Conservation (phyloP, 2,888 invertebrate genomes). For the Polia nebulosa region DNA sequence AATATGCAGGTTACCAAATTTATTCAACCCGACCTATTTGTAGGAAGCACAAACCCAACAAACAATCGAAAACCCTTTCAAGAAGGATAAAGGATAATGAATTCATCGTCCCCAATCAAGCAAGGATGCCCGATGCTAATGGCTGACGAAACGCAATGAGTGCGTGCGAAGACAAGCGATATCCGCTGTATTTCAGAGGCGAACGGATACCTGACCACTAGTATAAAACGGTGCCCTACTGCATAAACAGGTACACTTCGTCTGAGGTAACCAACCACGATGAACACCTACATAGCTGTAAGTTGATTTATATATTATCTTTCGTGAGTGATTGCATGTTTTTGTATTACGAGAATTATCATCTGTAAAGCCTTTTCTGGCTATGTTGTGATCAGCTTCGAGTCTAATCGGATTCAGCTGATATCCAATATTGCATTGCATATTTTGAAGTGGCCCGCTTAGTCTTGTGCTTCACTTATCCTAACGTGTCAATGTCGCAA, state of each 20-base stretch:
- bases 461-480: too few species aligned
- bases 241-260: slow-evolving; percentile 77
- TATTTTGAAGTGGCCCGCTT: too few species aligned
- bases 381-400: not conserved
- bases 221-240: slow-evolving; percentile 54
- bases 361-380: not conserved
- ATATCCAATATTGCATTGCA: not conserved
- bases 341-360: not conserved
- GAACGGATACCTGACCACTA: slow-evolving; percentile 32
- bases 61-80: slow-evolving; percentile 32
- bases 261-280: slow-evolving; percentile 77
- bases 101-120: slow-evolving; percentile 58
- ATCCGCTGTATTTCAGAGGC: slow-evolving; percentile 63
- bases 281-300: slow-evolving; percentile 86
- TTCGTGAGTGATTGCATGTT: not conserved
- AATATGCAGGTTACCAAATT: not conserved
- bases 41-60: not conserved
- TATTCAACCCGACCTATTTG: not conserved
- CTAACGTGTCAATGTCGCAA: too few species aligned
- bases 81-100: slow-evolving; percentile 53
- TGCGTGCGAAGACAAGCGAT: slow-evolving; percentile 52
- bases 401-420: not conserved
- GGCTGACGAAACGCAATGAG: slow-evolving; percentile 63
- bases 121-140: slow-evolving; percentile 71
- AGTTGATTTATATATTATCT: slow-evolving; percentile 69